Evolutionary conservation across 1,140 invertebrate genomes (phyloP), one percentile per base, ranked within the genome.

Genomic region (Cyclina sinensis): DNA sequence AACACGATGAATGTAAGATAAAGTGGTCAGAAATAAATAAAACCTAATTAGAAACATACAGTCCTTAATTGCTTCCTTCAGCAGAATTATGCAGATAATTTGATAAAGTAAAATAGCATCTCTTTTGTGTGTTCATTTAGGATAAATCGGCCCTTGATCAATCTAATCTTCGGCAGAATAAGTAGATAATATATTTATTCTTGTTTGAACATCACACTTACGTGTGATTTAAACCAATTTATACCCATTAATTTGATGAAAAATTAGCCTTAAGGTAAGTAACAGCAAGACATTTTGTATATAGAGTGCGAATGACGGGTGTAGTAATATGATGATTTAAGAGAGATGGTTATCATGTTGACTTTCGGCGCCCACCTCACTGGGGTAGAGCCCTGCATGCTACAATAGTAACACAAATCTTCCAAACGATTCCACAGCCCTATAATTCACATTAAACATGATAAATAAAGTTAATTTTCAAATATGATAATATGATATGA

Each of bases 131-230:
- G 65, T 39, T 39, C 65, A 70, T 37, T 70, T 70, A 37, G 4
- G 30, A 70, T 70, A 35, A 70, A 39, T 70, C 7, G 2, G 32
- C 37, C 16, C 21, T 24, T 70, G 37, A 70, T 70, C 35, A 27
- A 27, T 18, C 32, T 16, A 37, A 78, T 78, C 74, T 78, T 51
- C 24, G 3, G 16, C 74, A 11, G 12, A 54, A 54, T 51, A 54
- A 78, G 30, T 51, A 78, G 14, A 78, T 54, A 78, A 51, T 54
- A 30, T 30, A 78, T 78, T 24, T 78, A 78, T 32, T 27, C 24
- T 30, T 78, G 39, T 78, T 78, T 78, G 30, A 54, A 51, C 14
- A 57, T 78, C 0, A 54, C 74, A 78, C 74, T 18, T 78, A 30
- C 3, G 35, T 78, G 48, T 35, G 43, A 51, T 30, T n/a, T 51